Evolutionary conservation across 2,888 invertebrate species (phyloP).

Genomic region (Eristalinus sepulchralis): DNA sequence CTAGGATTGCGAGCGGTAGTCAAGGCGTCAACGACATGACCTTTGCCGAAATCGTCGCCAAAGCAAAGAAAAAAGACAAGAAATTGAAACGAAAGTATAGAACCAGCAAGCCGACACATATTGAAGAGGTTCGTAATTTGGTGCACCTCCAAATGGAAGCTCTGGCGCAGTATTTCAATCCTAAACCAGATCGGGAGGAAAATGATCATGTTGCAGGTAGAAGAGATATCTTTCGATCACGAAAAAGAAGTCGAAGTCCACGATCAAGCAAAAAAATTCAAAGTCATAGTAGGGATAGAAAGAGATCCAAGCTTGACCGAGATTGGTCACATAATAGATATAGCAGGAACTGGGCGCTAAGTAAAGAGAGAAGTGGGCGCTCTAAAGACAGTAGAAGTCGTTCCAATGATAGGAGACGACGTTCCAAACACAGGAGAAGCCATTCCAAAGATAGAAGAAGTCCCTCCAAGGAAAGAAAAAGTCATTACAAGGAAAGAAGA

Average conservation of each 20-base stretch:
- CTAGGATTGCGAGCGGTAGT: conserved; percentile 55
- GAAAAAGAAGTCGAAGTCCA: background rate
- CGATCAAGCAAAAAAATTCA: background rate
- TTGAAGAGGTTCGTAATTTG: conserved; percentile 77
- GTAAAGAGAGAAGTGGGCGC: background rate
- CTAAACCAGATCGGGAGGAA: conserved; percentile 1
- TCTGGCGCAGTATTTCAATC: conserved; percentile 73
- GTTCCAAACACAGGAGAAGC: too few species aligned
- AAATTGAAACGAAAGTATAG: conserved; percentile 76
- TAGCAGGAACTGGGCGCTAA: background rate
- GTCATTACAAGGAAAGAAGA: too few species aligned
- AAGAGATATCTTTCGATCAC: background rate
- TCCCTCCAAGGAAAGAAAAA: too few species aligned
- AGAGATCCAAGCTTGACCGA: background rate
- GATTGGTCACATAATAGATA: background rate
- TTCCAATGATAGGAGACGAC: background rate
- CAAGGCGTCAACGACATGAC: conserved; percentile 70
- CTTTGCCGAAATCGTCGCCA: conserved; percentile 77
- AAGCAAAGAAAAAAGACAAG: conserved; percentile 75
- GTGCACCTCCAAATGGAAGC: conserved; percentile 79
- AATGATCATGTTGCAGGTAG: background rate
- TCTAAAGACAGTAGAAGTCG: conserved; percentile 12
- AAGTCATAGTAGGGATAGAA: background rate
- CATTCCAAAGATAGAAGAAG: too few species aligned
- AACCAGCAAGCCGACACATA: conserved; percentile 77